Conservation (phyloP, 2,113 vertebrate species). For the Pelusios castaneus region DNA sequence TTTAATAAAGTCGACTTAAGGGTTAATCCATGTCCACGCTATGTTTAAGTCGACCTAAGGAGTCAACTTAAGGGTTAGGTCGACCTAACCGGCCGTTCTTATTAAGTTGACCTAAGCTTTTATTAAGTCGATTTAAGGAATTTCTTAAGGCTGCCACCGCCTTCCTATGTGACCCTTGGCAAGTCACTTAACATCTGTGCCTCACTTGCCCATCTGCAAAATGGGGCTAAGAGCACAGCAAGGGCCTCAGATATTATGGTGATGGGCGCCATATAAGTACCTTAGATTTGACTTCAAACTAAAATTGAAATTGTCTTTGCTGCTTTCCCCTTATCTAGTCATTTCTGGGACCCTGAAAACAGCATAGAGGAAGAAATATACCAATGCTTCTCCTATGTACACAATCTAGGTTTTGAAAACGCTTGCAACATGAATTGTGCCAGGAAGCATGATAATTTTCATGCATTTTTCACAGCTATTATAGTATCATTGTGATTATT, state of each 20-base stretch:
- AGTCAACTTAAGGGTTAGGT: no score
- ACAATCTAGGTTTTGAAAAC: not conserved
- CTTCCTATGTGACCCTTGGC: not conserved
- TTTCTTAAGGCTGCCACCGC: not conserved
- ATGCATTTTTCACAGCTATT: not conserved
- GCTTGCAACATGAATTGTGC: not conserved
- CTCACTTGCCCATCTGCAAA: not conserved
- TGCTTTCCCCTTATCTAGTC: not conserved
- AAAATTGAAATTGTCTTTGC: not conserved
- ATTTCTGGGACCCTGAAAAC: not conserved
- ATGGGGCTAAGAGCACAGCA: not conserved
- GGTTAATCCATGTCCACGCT: no score
- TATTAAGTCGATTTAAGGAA: no score
- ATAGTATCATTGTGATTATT: not conserved
- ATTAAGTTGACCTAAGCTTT: no score
- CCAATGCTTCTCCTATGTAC: not conserved
- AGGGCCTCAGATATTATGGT: not conserved
- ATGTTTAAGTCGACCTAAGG: no score
- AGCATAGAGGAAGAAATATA: not conserved
- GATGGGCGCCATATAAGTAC: not conserved
- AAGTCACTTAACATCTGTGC: not conserved
- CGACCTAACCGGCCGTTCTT: no score
- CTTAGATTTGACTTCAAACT: not conserved
- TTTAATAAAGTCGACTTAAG: no score
- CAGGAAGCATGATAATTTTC: not conserved